Evolutionary conservation across 2,113 vertebrate genomes (phyloP).

Genomic region (Semicossyphus pulcher): DNA sequence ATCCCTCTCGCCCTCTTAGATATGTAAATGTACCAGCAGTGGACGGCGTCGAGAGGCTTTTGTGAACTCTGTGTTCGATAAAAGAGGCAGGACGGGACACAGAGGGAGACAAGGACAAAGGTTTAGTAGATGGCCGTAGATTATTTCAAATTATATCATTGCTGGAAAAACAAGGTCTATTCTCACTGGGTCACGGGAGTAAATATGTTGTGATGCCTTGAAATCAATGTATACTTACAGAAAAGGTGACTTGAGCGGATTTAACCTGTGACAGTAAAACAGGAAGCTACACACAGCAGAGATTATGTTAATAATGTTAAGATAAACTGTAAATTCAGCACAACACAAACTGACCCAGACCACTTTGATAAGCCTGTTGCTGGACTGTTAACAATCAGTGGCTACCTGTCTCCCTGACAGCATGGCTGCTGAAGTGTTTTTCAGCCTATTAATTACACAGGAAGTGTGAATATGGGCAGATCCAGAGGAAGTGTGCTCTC

Average conservation of each 20-base stretch:
- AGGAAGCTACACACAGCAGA: neutral
- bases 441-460: slow-evolving; percentile 31
- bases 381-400: slow-evolving; percentile 2
- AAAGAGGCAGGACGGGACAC: slow-evolving; percentile 34
- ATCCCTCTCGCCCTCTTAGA: slow-evolving; percentile 73
- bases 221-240: slow-evolving; percentile 4
- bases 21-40: slow-evolving; percentile 75
- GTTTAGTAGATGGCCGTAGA: slow-evolving; percentile 14
- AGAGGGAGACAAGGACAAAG: slow-evolving; percentile 34
- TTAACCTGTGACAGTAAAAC: slow-evolving; percentile 16
- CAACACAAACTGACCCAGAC: neutral
- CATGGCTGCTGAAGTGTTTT: slow-evolving; percentile 9
- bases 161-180: neutral
- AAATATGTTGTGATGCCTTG: neutral
- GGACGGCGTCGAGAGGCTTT: slow-evolving; percentile 64
- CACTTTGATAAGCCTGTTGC: neutral
- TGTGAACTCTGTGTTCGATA: slow-evolving; percentile 49
- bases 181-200: neutral
- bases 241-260: slow-evolving; percentile 3
- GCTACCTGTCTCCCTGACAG: slow-evolving; percentile 6
- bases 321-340: neutral
- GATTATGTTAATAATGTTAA: neutral
- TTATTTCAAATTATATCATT: slow-evolving; percentile 38
- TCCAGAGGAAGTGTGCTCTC: slow-evolving; percentile 26
- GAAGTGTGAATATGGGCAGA: slow-evolving; percentile 43